Evolutionary conservation across 2,888 invertebrate species (phyloP).

Genomic region (Caenorhabditis sp.): DNA sequence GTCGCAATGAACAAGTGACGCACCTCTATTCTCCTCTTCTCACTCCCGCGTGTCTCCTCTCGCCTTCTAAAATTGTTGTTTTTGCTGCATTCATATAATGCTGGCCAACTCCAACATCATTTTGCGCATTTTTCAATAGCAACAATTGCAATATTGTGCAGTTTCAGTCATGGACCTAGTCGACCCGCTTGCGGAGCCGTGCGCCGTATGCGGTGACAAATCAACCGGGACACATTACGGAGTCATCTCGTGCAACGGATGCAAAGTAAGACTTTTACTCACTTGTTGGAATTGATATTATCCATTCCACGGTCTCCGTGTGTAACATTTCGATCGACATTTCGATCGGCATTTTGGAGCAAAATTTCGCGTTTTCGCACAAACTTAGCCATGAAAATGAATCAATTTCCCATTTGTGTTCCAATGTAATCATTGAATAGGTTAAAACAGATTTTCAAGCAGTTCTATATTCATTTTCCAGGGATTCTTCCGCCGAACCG

Average conservation of each 20-base stretch:
- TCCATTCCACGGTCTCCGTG: no score
- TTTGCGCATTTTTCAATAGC: no score
- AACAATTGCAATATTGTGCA: no score
- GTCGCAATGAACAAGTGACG: conserved; percentile 36
- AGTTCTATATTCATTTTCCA: no score
- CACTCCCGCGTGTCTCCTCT: not conserved
- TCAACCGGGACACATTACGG: conserved; percentile 72
- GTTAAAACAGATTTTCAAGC: no score
- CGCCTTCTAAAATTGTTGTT: not conserved
- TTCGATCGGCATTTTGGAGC: no score
- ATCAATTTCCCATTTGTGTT: no score
- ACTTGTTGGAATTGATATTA: not conserved
- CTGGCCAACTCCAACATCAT: not conserved
- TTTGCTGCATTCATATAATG: conserved; percentile 4
- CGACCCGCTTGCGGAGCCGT: conserved; percentile 77
- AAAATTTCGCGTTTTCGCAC: no score
- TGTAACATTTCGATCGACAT: no score
- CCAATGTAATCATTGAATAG: no score
- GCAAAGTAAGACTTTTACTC: conserved; percentile 69
- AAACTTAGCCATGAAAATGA: no score
- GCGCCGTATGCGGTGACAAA: conserved; percentile 77
- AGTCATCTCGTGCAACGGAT: conserved; percentile 76
- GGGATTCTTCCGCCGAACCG: conserved; percentile 79
- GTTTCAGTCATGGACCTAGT: conserved; percentile 61
- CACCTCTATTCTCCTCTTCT: conserved; percentile 1